Base-by-base conservation (phyloP, 2,888 invertebrate genomes). In the Stenichneumon culpator region DNA sequence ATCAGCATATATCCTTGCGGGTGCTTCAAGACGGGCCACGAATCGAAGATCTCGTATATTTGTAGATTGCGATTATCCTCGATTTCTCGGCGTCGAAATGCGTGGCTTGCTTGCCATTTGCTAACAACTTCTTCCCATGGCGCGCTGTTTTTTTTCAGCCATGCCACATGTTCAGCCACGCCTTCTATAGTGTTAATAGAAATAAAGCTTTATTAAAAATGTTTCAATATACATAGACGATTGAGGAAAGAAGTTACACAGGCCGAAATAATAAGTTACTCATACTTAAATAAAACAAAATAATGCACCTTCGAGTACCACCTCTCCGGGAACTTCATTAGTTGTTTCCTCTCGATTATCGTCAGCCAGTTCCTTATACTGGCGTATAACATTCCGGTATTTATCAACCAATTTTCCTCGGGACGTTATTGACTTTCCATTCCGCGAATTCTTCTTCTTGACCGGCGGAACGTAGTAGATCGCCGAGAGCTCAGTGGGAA, bases 361-460 rank as follows among this genome's bases (percentile, higher is more conserved):
- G 54, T 54, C 19, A 19, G 54, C 54, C 54, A 54, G 54, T 19
- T 54, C 22, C 19, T 50, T 72, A 50, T 72, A 72, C 14, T 54
- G 19, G 7, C 63, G 72, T 2, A 72, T 36, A n/a, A 22, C 72
- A 50, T 72, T 79, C n/a, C 72, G 63, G 22, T 79, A 72, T 72
- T 79, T 79, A 16, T 79, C 79, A 4, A 72, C 67, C 1, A 79
- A 19, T 36, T 72, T 79, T 36, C 79, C 79, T n/a, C 65, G 63
- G 9, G 72, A 25, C 16, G 70, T 63, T 11, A 50, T 32, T 0
- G 70, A 63, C 63, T 72, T 79, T n/a, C 65, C 36, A 39, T 47
- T 57, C 3, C 16, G 22, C 32, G 72, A 72, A 14, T 47, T n/a
- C 25, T 63, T 79, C 32, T 79, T 79, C 9, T 14, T 22, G 7